Evolutionary conservation across 2,888 invertebrate species (phyloP).

Genomic region (Bellardia bayeri): DNA sequence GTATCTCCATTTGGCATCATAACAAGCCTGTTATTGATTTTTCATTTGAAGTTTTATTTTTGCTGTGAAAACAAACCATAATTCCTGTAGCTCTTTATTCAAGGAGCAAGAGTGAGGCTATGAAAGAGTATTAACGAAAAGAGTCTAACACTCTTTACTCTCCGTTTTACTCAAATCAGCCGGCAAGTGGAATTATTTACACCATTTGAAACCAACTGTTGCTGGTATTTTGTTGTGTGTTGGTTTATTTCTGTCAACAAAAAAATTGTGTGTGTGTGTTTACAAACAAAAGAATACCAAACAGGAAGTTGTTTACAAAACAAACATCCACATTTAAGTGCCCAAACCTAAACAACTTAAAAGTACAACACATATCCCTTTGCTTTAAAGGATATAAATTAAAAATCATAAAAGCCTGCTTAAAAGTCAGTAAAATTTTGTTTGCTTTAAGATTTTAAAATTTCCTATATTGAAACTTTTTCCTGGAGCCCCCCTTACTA

Average conservation of each 20-base stretch:
- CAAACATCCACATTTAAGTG: constrained; percentile 44
- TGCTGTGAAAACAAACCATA: constrained; percentile 28
- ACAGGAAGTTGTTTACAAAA: constrained; percentile 68
- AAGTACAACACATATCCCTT: neutral
- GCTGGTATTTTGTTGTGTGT: constrained; percentile 25
- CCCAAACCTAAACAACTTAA: constrained; percentile 1
- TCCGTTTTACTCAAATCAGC: constrained; percentile 16
- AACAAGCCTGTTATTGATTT: constrained; percentile 73
- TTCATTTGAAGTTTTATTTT: constrained; percentile 62
- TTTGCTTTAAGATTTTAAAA: neutral
- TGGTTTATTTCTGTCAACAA: constrained; percentile 11
- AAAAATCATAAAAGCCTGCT: neutral
- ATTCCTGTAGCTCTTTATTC: constrained; percentile 38
- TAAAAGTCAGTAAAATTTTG: neutral
- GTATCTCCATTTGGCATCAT: constrained; percentile 50
- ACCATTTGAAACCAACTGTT: constrained; percentile 44
- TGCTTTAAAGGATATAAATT: neutral
- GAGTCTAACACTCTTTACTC: constrained; percentile 32
- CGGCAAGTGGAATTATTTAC: constrained; percentile 44
- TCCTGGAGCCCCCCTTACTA: constrained; percentile 64
- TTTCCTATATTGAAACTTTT: constrained; percentile 27
- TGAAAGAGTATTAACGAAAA: constrained; percentile 7
- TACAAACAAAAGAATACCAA: constrained; percentile 55
- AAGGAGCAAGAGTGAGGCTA: constrained; percentile 9
- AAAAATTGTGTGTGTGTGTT: constrained; percentile 34